A percentile compares a stretch with the other conserved stretches of the same genome.
Evolutionary conservation across 2,888 invertebrate species (phyloP).

Genomic region (Slavum lentiscoides): DNA sequence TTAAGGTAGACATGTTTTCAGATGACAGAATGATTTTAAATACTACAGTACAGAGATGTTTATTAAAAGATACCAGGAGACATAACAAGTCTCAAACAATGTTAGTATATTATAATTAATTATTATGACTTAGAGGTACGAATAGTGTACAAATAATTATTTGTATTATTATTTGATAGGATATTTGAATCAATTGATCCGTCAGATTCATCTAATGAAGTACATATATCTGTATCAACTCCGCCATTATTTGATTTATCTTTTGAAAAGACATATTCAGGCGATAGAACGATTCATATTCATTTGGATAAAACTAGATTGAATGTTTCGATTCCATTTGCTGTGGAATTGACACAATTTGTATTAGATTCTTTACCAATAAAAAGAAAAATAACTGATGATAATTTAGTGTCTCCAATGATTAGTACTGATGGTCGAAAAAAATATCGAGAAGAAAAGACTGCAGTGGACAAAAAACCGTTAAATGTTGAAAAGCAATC

Average conservation of each 20-base stretch:
- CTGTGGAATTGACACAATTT: slow-evolving; percentile 66
- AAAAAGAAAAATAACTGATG: slow-evolving; percentile 62
- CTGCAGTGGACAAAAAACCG: neutral
- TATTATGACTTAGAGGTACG: neutral
- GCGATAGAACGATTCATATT: slow-evolving; percentile 70
- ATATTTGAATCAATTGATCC: slow-evolving; percentile 41
- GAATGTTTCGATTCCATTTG: slow-evolving; percentile 75
- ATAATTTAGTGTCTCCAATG: slow-evolving; percentile 25
- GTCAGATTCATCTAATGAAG: slow-evolving; percentile 36
- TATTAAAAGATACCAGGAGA: slow-evolving; percentile 61
- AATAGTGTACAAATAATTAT: neutral
- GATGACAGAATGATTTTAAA: slow-evolving; percentile 73
- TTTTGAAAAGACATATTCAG: slow-evolving; percentile 67
- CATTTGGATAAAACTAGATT: slow-evolving; percentile 73
- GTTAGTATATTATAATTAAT: slow-evolving; percentile 1
- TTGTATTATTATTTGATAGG: neutral
- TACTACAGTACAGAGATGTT: slow-evolving; percentile 70
- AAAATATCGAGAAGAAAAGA: slow-evolving; percentile 32
- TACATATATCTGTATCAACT: slow-evolving; percentile 66
- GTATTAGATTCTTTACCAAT: slow-evolving; percentile 68
- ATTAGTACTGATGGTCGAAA: neutral
- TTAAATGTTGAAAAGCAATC: slow-evolving; percentile 29
- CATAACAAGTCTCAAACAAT: slow-evolving; percentile 44
- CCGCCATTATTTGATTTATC: slow-evolving; percentile 75
- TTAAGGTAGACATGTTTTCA: slow-evolving; percentile 69